Percentiles rank a stretch among this genome's conserved stretches.
These are phyloP conservation scores for Psittacula derbiana DNA, from an alignment of 2,797 vertebrate species.

Conservation along the genomic window DNA sequence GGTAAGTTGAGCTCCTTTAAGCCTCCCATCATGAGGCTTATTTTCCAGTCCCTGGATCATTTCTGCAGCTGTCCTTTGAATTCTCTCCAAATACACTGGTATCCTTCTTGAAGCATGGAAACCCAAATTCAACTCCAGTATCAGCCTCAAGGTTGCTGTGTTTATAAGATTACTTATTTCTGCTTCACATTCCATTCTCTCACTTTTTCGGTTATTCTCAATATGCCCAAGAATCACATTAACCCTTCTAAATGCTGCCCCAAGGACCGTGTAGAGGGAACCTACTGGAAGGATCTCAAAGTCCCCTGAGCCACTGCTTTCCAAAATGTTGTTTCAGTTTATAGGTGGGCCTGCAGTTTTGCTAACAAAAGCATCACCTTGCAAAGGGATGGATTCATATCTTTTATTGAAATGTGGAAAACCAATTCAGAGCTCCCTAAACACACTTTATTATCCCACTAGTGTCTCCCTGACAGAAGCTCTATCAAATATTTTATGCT, in stretches of 20 bases:
- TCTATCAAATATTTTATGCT: background rate
- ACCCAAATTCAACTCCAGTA: constrained; percentile 47
- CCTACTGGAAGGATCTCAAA: background rate
- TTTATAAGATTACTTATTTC: constrained; percentile 50
- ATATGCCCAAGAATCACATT: background rate
- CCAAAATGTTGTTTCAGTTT: background rate
- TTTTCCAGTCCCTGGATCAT: constrained; percentile 64
- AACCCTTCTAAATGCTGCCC: background rate
- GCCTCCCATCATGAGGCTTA: constrained; percentile 57
- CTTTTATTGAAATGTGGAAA: background rate
- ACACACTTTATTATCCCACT: background rate
- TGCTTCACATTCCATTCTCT: constrained; percentile 4
- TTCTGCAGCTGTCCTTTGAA: constrained; percentile 67
- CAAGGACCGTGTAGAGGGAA: background rate
- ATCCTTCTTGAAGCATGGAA: constrained; percentile 53
- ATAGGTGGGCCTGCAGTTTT: background rate
- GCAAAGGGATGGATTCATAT: background rate
- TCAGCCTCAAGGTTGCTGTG: constrained; percentile 7
- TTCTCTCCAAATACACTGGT: constrained; percentile 57
- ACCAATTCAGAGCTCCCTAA: background rate
- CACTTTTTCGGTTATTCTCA: background rate
- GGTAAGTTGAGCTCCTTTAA: constrained; percentile 65
- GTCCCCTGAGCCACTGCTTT: background rate
- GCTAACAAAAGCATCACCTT: background rate
- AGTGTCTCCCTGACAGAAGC: background rate